A percentile compares a stretch with the other conserved stretches of the same genome.
phyloP scores from a whole-genome alignment of 2,888 invertebrate species.

The Hypselothyrea guttata region DNA sequence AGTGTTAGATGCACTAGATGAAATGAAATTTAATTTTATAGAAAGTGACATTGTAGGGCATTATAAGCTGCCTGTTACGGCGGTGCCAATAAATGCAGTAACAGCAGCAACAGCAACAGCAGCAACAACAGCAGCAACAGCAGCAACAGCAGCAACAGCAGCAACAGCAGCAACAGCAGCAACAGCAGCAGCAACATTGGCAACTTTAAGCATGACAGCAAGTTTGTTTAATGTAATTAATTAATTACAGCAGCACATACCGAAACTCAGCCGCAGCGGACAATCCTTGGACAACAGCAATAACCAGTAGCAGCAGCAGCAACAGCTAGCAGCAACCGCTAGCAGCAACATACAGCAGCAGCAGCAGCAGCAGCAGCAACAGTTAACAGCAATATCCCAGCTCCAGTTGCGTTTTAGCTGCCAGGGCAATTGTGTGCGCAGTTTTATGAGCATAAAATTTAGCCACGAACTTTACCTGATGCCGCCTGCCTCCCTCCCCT shows the following conservation, averaged over 20 bases:
- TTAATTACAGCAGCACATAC: conserved; percentile 67
- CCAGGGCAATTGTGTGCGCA: conserved; percentile 20
- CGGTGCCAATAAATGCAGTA: conserved; percentile 32
- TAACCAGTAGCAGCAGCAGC: too few relatives aligned
- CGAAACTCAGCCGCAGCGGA: conserved; percentile 17
- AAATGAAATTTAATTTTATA: conserved; percentile 69
- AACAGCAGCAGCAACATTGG: conserved; percentile 29
- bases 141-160: conserved; percentile 27
- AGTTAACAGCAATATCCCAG: conserved; percentile 14
- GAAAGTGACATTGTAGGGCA: conserved; percentile 64
- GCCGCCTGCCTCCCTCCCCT: neutral
- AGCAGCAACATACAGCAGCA: conserved; percentile 6
- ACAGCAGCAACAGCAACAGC: conserved; percentile 28
- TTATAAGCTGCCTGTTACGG: conserved; percentile 37
- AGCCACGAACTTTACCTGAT: conserved; percentile 10
- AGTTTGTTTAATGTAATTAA: conserved; percentile 78
- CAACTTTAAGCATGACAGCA: conserved; percentile 63
- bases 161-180: conserved; percentile 31
- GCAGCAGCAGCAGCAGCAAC: neutral
- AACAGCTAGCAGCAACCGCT: conserved; percentile 9
- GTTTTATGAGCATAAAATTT: conserved; percentile 50
- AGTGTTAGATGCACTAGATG: conserved; percentile 42
- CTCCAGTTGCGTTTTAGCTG: conserved; percentile 22
- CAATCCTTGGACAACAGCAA: conserved; percentile 1
- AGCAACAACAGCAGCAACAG: conserved; percentile 38